A percentile compares a stretch with the other conserved stretches of the same genome.
phyloP scores from a whole-genome alignment of 2,888 invertebrate genomes.

The Malacosoma neustria region DNA sequence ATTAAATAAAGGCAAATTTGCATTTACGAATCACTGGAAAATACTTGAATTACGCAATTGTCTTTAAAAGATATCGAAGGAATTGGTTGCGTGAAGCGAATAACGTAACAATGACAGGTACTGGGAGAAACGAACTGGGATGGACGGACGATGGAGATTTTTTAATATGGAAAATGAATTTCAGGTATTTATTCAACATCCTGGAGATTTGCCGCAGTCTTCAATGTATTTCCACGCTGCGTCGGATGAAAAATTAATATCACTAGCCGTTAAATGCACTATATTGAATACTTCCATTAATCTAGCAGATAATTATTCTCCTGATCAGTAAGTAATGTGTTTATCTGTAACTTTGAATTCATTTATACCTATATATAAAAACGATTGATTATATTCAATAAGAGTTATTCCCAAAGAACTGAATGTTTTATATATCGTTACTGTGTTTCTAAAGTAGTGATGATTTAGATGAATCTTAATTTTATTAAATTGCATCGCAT shows the following conservation, averaged over 20 bases:
- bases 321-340: constrained; percentile 33
- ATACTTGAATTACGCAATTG: not conserved
- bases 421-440: no score
- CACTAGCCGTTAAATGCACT: constrained; percentile 30
- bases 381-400: no score
- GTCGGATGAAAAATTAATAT: constrained; percentile 21
- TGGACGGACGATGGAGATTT: no score
- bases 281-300: constrained; percentile 24
- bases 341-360: no score
- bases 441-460: no score
- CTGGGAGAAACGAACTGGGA: no score
- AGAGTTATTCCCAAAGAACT: no score
- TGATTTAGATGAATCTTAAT: no score
- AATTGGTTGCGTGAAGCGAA: not conserved
- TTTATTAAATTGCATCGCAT: no score
- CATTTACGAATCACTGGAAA: not conserved
- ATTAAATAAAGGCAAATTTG: not conserved
- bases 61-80: not conserved
- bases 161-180: constrained; percentile 5
- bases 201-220: constrained; percentile 31
- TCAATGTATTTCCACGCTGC: constrained; percentile 32
- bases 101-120: no score
- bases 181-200: constrained; percentile 39
- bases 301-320: constrained; percentile 18
- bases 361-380: no score